These are phyloP conservation scores for Triplophysa rosa DNA, from an alignment of 2,113 vertebrate species.

Conservation along the genomic window DNA sequence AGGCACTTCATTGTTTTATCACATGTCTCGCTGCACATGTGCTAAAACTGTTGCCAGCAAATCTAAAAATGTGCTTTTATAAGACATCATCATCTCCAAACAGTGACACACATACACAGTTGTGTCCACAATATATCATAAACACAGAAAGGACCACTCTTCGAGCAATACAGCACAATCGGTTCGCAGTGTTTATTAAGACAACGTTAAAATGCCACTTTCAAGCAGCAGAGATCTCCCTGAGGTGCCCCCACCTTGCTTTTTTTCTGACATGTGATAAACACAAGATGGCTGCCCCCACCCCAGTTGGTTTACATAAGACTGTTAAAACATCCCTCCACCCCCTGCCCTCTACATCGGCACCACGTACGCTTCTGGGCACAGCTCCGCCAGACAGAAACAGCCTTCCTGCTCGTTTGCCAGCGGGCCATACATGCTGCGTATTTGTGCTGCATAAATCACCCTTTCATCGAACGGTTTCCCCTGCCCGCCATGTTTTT, in stretches of 20 bases:
- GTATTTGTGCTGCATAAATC: constrained; percentile 60
- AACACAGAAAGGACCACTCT: constrained; percentile 33
- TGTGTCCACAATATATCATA: constrained; percentile 12
- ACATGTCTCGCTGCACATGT: not conserved
- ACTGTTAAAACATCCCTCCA: constrained; percentile 54
- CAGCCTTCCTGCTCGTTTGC: constrained; percentile 44
- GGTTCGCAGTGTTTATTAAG: constrained; percentile 56
- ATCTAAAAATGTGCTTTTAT: constrained; percentile 15
- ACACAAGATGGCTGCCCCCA: constrained; percentile 55
- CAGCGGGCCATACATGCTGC: constrained; percentile 22
- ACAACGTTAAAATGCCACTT: constrained; percentile 48
- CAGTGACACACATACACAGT: constrained; percentile 10
- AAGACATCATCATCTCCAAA: not conserved
- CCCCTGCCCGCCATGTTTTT: constrained; percentile 48
- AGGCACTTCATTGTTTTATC: constrained; percentile 45
- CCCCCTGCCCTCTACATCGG: constrained; percentile 38
- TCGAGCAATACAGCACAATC: constrained; percentile 2
- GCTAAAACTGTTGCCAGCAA: constrained; percentile 2
- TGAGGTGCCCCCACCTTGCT: constrained; percentile 41
- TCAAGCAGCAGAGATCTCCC: constrained; percentile 47
- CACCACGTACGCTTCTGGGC: constrained; percentile 32
- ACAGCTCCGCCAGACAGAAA: constrained; percentile 46
- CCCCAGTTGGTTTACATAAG: constrained; percentile 57
- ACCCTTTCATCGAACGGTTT: constrained; percentile 57
- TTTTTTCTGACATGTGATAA: constrained; percentile 47